phyloP scores from a whole-genome alignment of 2,113 vertebrate genomes.

The Cyrtonyx montezumae region DNA sequence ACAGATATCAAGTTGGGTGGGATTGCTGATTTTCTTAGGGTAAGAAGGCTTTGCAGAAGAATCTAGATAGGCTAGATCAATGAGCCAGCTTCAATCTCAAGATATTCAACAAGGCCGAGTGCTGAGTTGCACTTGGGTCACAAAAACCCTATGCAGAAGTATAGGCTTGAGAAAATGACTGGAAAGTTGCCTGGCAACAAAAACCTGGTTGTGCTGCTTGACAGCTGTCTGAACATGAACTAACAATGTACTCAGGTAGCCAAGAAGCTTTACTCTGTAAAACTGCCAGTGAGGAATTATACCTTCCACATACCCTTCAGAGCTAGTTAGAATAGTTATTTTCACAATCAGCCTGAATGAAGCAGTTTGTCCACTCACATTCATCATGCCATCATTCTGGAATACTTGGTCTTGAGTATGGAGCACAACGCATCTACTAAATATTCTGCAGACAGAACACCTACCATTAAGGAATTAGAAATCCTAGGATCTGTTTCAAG shows the following conservation, averaged over 20 bases:
- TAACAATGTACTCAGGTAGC: neutral
- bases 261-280: neutral
- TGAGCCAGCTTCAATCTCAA: neutral
- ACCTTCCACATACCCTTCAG: no score
- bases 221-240: neutral
- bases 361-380: neutral
- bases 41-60: neutral
- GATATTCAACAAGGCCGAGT: neutral
- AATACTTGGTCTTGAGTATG: neutral
- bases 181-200: neutral
- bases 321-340: neutral
- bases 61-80: neutral
- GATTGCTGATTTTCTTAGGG: neutral
- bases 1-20: neutral
- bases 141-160: neutral
- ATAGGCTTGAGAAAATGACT: neutral
- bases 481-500: neutral
- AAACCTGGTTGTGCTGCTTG: neutral
- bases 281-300: no score
- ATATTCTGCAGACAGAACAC: rapidly evolving
- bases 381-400: neutral
- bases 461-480: neutral
- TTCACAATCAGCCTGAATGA: neutral
- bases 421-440: no score
- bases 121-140: neutral